Evolutionary conservation across 2,797 vertebrate genomes (phyloP), one percentile per base, ranked within the genome.

Genomic region (Pteropus rufus): DNA sequence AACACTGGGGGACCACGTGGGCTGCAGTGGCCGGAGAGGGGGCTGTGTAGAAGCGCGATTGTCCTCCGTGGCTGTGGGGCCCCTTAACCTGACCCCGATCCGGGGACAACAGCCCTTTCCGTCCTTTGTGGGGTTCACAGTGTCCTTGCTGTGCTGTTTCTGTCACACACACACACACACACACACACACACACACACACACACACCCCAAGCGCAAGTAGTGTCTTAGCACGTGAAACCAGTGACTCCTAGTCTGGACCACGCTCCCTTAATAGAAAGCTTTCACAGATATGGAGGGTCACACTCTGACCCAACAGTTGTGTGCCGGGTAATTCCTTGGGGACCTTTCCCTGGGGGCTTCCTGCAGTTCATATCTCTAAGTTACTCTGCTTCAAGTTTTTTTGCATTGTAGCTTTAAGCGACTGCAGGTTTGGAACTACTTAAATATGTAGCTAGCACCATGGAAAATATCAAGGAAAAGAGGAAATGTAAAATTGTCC

Each of bases 101-200:
- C 6, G 4, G 10, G 2, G 5, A 49, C 36, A 1, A 3, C 6
- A 6, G 29, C 3, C 1, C n/a, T n/a, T 41, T 34, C 18, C 10
- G 11, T 19, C n/a, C 72, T 19, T 36, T 10, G 0, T 26, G 54
- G 34, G 10, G 1, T 2, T 3, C 0, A 3, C 58, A 3, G 36
- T 0, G 1, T 49, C 29, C 2, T 0, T 9, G 19, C 34, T 21
- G 2, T 15, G 0, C 39, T 10, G 1, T 5, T 10, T 14, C 6
- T 0, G 52, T 7, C 11, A 10, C 36, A 4, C 36, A 36, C 36
- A 36, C 36, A 36, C 36, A 36, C 36, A 36, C 36, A 36, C 36
- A 36, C 3, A 34, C 34, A 34, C 36, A 4, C 36, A 36, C 36
- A 36, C 36, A 36, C 36, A 36, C 36, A 36, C 36, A 36, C 36